A percentile compares a stretch with the other conserved stretches of the same genome.
These are phyloP conservation scores for Enhydra lutris DNA, from an alignment of 2,113 vertebrate species.

Conservation along the genomic window DNA sequence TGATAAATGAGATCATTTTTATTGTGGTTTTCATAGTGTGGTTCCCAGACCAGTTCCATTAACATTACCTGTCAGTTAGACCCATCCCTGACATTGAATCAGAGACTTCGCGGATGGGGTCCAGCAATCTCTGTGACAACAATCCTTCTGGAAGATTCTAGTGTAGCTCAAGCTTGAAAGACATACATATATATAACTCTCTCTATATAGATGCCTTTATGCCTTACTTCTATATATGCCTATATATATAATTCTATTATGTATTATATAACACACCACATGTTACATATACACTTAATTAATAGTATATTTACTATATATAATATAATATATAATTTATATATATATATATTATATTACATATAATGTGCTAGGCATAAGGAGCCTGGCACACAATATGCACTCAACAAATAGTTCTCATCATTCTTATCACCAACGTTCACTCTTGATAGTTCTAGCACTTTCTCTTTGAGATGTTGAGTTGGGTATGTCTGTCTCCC, in stretches of 20 bases:
- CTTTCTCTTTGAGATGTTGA: neutral
- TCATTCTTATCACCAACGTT: neutral
- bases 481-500: neutral
- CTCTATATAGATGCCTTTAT: neutral
- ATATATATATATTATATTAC: neutral
- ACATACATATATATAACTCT: neutral
- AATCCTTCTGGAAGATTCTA: neutral
- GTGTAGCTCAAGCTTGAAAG: neutral
- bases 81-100: neutral
- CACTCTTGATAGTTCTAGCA: neutral
- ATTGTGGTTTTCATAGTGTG: neutral
- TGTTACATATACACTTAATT: neutral
- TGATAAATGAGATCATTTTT: neutral
- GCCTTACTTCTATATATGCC: neutral
- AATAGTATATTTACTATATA: neutral
- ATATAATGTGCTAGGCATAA: neutral
- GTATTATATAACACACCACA: neutral
- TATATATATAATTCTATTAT: neutral
- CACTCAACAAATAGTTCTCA: neutral
- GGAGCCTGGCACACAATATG: neutral
- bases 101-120: neutral
- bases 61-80: neutral
- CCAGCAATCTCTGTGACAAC: neutral
- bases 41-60: neutral
- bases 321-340: neutral